Evolutionary conservation across 2,113 vertebrate species (phyloP).

Genomic region (Aepyceros melampus): DNA sequence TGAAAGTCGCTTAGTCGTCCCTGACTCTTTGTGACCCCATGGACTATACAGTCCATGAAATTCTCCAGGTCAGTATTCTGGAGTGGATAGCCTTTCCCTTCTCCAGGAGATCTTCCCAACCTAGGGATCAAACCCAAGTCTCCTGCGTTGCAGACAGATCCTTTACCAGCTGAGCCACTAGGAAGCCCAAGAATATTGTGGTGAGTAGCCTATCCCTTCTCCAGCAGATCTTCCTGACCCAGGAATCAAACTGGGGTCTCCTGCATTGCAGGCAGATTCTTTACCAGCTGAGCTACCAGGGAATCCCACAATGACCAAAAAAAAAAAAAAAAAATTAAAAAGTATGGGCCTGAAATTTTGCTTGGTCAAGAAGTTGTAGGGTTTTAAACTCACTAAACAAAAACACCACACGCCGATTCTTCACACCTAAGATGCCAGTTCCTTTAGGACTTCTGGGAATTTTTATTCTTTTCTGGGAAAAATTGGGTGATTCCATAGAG

Average conservation of each 20-base stretch:
- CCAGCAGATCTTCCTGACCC: background rate
- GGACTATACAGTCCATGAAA: background rate
- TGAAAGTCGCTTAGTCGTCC: background rate
- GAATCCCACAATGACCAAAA: background rate
- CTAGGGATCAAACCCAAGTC: background rate
- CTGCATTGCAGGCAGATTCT: background rate
- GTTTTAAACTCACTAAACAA: background rate
- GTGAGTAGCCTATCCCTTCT: background rate
- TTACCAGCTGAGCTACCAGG: background rate
- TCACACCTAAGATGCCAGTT: background rate
- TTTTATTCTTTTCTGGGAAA: background rate
- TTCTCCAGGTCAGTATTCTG: background rate
- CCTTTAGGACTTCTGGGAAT: background rate
- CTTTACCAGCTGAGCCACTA: background rate
- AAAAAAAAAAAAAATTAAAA: background rate
- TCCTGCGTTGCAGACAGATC: background rate
- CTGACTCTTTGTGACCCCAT: background rate
- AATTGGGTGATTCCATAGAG: background rate
- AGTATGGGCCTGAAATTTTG: background rate
- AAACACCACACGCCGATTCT: background rate
- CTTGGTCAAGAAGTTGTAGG: background rate
- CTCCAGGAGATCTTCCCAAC: background rate
- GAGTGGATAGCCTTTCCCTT: background rate
- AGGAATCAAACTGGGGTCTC: background rate
- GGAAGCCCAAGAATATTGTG: background rate